Base-by-base conservation (phyloP, 2,113 vertebrate species). In the Ariopsis seemanni region DNA sequence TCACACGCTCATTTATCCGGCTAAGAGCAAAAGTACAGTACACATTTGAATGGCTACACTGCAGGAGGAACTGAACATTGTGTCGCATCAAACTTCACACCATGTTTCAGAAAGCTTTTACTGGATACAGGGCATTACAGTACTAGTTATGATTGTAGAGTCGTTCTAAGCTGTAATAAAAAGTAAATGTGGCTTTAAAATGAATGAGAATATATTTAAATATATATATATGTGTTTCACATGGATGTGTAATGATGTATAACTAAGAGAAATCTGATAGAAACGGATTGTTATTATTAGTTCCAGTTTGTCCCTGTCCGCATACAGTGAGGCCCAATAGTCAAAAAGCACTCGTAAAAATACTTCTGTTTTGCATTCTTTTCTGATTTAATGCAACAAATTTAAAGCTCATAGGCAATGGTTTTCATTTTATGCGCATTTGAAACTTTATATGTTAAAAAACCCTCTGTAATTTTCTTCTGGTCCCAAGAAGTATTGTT, bases 1-100 rank as follows among this genome's bases (percentile, higher is more conserved):
- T 81, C 85, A 81, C 63, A 80, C 57, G 42, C 53, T 20, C 22
- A 75, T 77, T 62, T 50, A 9, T 82, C 9, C 2, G 58, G 72
- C 72, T 78, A 14, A 52, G 57, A 77, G 72, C 58, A 22, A 71
- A 86, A 81, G 50, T 81, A 80, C 48, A 80, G 74, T 57, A 67
- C 17, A 86, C 60, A 80, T 48, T 55, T 12, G 50, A 80, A 52
- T 14, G 20, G 48, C 27, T 75, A 2, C 53, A 14, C 30, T 50
- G 22, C 55, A 34, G 50, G 63, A 69, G 15, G 1, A 75, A 75
- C 71, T 52, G 83, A 52, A 48, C 15, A 57, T 25, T 65, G 8
- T 15, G 27, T 18, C 71, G 48, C 12, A 27, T 65, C 82, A 50
- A 65, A 34, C 52, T 85, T 34, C 52, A 72, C 18, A 3, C 5